Conservation (phyloP, 2,113 vertebrate genomes). For the chimpanzee (Pan troglodytes) region NHGRI_mPanTro3-v2.1_pri NC_072404.2:126220501-126221000, state of each 20-base stretch:
- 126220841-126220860: not conserved
- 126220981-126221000: not conserved
- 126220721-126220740: not conserved
- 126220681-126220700: not conserved
- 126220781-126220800: no score
- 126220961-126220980: not conserved
- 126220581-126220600: no score
- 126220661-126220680: not conserved
- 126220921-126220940: not conserved
- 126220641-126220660: accelerated
- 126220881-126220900: not conserved
- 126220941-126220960: not conserved
- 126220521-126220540: not conserved
- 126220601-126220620: not conserved
- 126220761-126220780: not conserved
- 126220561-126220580: not conserved
- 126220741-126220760: not conserved
- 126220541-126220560: not conserved
- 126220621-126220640: accelerated
- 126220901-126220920: not conserved
- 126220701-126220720: not conserved
- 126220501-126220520: not conserved
- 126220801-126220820: not conserved
- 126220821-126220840: no score
- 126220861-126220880: not conserved